These are phyloP conservation scores for Silurus glanis DNA, from an alignment of 2,113 vertebrate species.

Conservation along the genomic window DNA sequence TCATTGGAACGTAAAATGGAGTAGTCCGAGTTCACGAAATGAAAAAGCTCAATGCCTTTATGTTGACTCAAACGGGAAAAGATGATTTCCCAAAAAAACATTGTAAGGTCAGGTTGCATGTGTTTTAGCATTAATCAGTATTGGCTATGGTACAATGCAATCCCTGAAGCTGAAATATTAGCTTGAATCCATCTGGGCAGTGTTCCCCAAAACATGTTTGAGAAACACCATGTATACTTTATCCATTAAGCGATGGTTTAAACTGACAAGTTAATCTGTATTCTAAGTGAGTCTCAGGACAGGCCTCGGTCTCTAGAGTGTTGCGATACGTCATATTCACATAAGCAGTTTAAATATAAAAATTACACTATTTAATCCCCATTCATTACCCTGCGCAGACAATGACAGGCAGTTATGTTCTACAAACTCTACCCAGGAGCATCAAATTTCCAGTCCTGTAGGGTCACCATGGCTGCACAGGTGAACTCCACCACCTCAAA, in stretches of 20 bases:
- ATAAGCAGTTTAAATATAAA: no score
- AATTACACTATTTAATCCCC: slow-evolving; percentile 39
- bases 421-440: slow-evolving; percentile 1
- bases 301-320: no score
- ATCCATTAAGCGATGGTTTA: no score
- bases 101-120: not conserved
- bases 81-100: not conserved
- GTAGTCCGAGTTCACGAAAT: not conserved
- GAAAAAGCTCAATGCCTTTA: not conserved
- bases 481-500: not conserved
- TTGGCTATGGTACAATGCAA: not conserved
- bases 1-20: not conserved
- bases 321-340: no score
- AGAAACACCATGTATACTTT: not conserved
- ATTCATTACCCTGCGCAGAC: slow-evolving; percentile 43
- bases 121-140: not conserved
- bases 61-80: not conserved
- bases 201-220: not conserved
- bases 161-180: not conserved
- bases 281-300: no score
- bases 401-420: slow-evolving; percentile 37
- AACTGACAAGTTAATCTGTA: no score
- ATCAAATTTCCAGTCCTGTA: not conserved
- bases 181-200: not conserved
- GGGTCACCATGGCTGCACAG: not conserved